Conservation (phyloP, 1,140 invertebrate genomes). For the Pseudomyrmex gracilis region DNA sequence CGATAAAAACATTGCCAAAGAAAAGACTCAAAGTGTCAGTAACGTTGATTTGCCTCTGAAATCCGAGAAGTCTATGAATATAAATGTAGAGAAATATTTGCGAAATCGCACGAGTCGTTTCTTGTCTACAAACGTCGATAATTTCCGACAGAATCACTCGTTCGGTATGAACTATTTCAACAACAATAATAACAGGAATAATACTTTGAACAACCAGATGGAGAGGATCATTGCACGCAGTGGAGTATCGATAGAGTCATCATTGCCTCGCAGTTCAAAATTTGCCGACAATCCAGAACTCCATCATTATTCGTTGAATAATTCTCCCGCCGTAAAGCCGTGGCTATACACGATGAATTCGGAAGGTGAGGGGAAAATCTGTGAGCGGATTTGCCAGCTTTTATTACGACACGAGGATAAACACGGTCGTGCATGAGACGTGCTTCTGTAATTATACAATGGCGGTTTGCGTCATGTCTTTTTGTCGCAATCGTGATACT, state of each 20-base stretch:
- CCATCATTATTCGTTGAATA: background rate
- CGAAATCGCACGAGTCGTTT: background rate
- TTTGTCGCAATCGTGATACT: slow-evolving; percentile 1
- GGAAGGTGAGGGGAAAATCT: slow-evolving; percentile 55
- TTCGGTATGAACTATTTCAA: background rate
- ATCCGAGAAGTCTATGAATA: background rate
- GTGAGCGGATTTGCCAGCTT: background rate
- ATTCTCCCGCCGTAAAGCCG: background rate
- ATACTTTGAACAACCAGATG: background rate
- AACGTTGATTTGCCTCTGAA: background rate
- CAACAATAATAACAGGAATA: background rate
- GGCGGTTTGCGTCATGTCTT: slow-evolving; percentile 37
- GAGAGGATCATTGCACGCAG: background rate
- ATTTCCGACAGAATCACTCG: background rate
- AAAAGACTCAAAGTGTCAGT: background rate
- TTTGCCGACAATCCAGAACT: background rate
- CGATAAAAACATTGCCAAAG: background rate
- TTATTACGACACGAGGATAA: slow-evolving; percentile 14
- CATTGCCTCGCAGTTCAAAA: background rate
- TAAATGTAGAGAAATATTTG: background rate
- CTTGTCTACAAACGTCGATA: background rate
- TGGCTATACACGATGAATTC: background rate
- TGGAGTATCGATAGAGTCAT: background rate
- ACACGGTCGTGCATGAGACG: background rate
- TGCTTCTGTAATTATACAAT: slow-evolving; percentile 53